Evolutionary conservation across 1,140 invertebrate genomes (phyloP).

Genomic region (Oncopeltus fasciatus): DNA sequence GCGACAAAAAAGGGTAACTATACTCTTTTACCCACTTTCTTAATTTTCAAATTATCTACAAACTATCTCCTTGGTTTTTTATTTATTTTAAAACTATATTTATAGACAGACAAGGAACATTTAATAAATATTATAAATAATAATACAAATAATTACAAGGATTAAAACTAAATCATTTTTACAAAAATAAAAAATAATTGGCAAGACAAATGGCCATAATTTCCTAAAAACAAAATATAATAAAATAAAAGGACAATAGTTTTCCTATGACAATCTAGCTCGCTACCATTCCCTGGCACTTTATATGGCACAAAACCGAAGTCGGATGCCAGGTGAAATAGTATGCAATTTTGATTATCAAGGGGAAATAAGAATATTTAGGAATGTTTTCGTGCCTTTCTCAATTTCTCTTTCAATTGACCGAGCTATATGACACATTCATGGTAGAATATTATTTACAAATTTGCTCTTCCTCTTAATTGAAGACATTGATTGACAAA

Average conservation of each 20-base stretch:
- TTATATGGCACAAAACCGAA: conserved; percentile 1
- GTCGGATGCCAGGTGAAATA: neutral
- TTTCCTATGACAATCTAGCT: neutral
- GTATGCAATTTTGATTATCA: conserved; percentile 8
- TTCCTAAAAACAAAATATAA: neutral
- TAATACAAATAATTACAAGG: conserved; percentile 3
- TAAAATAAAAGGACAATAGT: conserved; percentile 1
- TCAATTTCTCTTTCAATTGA: conserved; percentile 1
- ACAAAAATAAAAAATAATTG: neutral
- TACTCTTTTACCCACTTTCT: neutral
- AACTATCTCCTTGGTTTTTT: conserved; percentile 9
- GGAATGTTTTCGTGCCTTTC: conserved; percentile 4
- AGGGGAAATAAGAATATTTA: conserved; percentile 2
- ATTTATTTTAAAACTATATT: conserved; percentile 3
- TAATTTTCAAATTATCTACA: conserved; percentile 5
- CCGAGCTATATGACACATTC: conserved; percentile 1
- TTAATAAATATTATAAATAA: conserved; percentile 8
- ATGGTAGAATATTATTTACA: neutral
- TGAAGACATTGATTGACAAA: conserved; percentile 10
- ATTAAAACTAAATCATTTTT: too few species aligned
- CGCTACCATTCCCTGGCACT: neutral
- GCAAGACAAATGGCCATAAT: neutral
- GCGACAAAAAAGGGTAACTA: conserved; percentile 8
- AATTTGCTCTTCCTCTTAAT: neutral
- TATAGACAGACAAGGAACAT: conserved; percentile 7